These are phyloP conservation scores for Sweltsa coloradensis DNA, from an alignment of 1,140 invertebrate genomes.

Conservation along the genomic window DNA sequence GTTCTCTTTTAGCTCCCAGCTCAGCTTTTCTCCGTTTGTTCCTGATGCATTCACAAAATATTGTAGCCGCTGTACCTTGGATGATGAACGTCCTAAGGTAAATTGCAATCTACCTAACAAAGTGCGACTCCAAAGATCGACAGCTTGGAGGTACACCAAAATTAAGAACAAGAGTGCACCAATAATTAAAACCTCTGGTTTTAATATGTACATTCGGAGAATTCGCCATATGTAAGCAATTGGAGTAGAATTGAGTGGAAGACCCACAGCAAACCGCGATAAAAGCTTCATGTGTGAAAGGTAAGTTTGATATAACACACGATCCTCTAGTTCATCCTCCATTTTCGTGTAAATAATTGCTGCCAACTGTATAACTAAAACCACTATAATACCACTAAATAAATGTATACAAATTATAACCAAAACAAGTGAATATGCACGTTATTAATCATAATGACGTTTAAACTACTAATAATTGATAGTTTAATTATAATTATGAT, in stretches of 20 bases:
- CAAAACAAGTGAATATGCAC: not conserved
- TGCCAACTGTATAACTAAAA: not conserved
- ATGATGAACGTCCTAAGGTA: constrained; percentile 42
- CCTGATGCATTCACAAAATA: constrained; percentile 14
- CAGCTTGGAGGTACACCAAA: constrained; percentile 52
- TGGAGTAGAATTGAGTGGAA: constrained; percentile 45
- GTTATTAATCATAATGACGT: not conserved
- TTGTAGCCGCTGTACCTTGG: constrained; percentile 19
- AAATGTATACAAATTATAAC: not conserved
- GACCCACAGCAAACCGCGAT: constrained; percentile 59
- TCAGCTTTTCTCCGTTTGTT: constrained; percentile 41
- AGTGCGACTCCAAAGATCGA: constrained; percentile 63
- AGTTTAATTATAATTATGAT: too few species aligned
- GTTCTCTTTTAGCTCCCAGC: constrained; percentile 63
- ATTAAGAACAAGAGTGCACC: constrained; percentile 11
- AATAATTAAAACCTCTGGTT: constrained; percentile 48
- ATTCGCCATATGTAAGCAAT: constrained; percentile 55
- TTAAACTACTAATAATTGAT: not conserved
- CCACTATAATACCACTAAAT: not conserved
- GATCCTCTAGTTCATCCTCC: constrained; percentile 82
- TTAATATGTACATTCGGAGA: constrained; percentile 56
- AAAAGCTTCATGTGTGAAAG: constrained; percentile 69
- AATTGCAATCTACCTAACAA: constrained; percentile 58
- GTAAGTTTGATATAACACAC: constrained; percentile 71
- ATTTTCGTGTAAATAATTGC: constrained; percentile 41